Base-by-base conservation (phyloP, 2,888 invertebrate genomes). In the Pherbina coryleti region DNA sequence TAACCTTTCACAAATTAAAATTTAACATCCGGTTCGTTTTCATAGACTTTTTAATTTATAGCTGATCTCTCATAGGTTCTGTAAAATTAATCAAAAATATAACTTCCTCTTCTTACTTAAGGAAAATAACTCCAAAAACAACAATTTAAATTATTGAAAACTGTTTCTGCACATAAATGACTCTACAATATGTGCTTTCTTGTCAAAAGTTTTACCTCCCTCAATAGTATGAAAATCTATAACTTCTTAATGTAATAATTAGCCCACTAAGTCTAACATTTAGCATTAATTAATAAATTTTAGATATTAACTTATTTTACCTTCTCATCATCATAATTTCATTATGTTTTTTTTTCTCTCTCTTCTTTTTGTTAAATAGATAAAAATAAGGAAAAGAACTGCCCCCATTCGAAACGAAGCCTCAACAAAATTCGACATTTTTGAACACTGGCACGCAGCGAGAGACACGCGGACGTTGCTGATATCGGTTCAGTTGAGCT, bases 341-440 rank as follows among this genome's bases (percentile, higher is more conserved):
- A 69, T 69, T 25, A n/a, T 25, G 37, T 34, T 31, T 37, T 34
- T 44, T 37, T 67, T 67, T 9, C 11, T 57, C 22, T 62, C 34
- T n/a, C 19, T 66, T 67, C 67, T 34, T 34, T 34, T 67, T 28
- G 49, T 51, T 44, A 17, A 69, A 51, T 69, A 69, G 69, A 69
- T 69, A 49, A 31, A 55, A 55, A 19, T 1, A 53, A 53, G 34
- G 8, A 31, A 66, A 69, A 22, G 51, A 51, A 49, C 51, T 49
- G 69, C 49, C 69, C 69, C 51, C 69, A 69, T 49, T 51, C 25
- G 28, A 22, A 69, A 28, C 69, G 28, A 51, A 69, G 49, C 49
- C 69, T 28, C 28, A 49, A 69, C 69, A n/a, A 49, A 69, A 69
- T 51, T 69, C 69, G 51, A 22, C 67, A 34, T 67, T 67, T 67